phyloP scores from a whole-genome alignment of 2,888 invertebrate species.

The Rutpela maculata region DNA sequence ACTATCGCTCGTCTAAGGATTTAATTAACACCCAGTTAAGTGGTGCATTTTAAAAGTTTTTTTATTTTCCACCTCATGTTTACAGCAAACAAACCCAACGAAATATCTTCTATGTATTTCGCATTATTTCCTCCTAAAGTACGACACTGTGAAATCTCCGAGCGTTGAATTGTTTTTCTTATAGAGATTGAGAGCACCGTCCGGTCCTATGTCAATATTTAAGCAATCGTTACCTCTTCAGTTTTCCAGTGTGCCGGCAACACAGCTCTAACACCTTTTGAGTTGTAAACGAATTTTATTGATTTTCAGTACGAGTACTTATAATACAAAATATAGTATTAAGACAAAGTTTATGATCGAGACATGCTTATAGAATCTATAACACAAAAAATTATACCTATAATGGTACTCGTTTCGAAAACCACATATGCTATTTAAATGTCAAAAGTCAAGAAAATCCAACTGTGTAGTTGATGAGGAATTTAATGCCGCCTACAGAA shows the following conservation, averaged over 20 bases:
- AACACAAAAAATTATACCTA: too few relatives aligned
- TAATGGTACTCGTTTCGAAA: too few relatives aligned
- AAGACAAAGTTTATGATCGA: background rate
- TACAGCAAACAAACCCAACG: background rate
- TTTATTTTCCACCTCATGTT: background rate
- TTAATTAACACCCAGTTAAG: too few relatives aligned
- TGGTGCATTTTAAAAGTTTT: too few relatives aligned
- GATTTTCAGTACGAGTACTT: slow-evolving; percentile 22
- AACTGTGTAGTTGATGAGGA: too few relatives aligned
- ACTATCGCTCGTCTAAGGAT: too few relatives aligned
- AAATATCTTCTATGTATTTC: background rate
- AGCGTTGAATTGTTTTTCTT: slow-evolving; percentile 33
- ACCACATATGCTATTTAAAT: too few relatives aligned
- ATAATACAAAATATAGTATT: slow-evolving; percentile 10
- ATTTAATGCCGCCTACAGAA: too few relatives aligned
- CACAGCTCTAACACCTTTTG: slow-evolving; percentile 29
- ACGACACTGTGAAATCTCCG: slow-evolving; percentile 32
- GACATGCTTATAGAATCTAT: background rate
- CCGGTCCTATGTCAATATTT: slow-evolving; percentile 47
- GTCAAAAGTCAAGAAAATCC: too few relatives aligned
- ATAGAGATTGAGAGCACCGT: slow-evolving; percentile 11
- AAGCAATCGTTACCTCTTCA: slow-evolving; percentile 40
- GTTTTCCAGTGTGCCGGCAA: slow-evolving; percentile 36
- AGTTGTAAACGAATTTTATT: slow-evolving; percentile 25
- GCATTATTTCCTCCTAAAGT: slow-evolving; percentile 13